Evolutionary conservation across 1,140 invertebrate genomes (phyloP), one percentile per base, ranked within the genome.

Genomic region (Acromyrmex charruanus): DNA sequence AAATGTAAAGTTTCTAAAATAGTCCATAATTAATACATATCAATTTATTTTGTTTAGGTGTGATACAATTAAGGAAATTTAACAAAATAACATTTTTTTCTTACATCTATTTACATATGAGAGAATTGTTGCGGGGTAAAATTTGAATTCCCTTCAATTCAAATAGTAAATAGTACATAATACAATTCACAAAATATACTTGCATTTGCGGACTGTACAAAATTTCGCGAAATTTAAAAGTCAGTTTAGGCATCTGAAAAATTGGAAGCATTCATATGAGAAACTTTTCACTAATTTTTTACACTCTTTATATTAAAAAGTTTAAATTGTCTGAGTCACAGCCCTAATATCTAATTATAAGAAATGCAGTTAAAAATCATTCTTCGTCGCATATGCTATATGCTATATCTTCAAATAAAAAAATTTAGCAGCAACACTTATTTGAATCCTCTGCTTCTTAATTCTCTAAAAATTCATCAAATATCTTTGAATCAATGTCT

Each of bases 381-480:
- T 53, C 75, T 87, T 16, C 39, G 21, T 55, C 6, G 55, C 31
- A 55, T 44, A 10, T 58, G 12, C 35, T 18, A 80, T 18, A 80
- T 77, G 9, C 31, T 18, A 72, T 18, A 81, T 77, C 10, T 66
- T 66, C 7, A 72, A 55, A 58, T 28, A 25, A 39, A 16, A 10
- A 55, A 85, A 39, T 59, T 79, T 61, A 74, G n/a, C 51, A 77
- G 69, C 14, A 59, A 65, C 4, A 65, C 72, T 53, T 44, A 44
- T 72, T 21, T 21, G 53, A 21, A 7, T 4, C 6, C 59, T 61
- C 5, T 21, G 63, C 1, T 71, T 18, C 31, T 25, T 85, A 91
- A 77, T 93, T 95, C 69, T 96, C 95, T n/a, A 96, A 91, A 93
- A 96, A 96, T 89, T 96, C 95, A 87, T 96, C 95, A 69, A 96